A percentile compares a stretch with the other conserved stretches of the same genome.
Conservation (phyloP, 2,113 vertebrate genomes). For the Stigmatopora nigra region DNA sequence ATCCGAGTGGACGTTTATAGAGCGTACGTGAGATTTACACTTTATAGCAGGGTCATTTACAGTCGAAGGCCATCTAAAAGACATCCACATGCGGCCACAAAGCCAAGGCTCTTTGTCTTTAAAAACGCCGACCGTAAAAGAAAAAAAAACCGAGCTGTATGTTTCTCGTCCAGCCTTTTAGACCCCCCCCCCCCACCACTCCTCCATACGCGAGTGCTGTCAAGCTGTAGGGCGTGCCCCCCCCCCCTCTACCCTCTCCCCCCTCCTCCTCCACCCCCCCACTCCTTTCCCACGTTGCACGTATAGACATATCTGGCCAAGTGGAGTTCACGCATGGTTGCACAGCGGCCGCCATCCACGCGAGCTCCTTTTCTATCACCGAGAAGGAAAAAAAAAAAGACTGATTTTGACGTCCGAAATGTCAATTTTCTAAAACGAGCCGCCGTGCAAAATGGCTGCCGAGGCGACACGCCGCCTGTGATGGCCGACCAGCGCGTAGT, state of each 20-base stretch:
- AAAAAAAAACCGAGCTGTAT: constrained; percentile 53
- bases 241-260: constrained; percentile 24
- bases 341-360: constrained; percentile 20
- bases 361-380: background rate
- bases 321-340: constrained; percentile 42
- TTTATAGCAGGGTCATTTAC: background rate
- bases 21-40: background rate
- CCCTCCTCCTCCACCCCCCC: background rate
- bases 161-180: constrained; percentile 38
- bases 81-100: background rate
- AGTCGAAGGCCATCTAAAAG: background rate
- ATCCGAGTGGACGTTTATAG: background rate
- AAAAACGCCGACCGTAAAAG: constrained; percentile 34
- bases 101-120: background rate
- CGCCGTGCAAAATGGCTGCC: constrained; percentile 68
- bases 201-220: constrained; percentile 42
- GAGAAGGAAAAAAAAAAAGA: constrained; percentile 8
- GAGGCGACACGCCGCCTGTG: constrained; percentile 57
- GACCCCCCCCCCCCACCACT: constrained; percentile 24
- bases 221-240: constrained; percentile 58
- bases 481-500: constrained; percentile 65
- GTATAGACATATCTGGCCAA: constrained; percentile 36
- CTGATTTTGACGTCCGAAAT: constrained; percentile 17
- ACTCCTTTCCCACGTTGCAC: background rate
- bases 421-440: constrained; percentile 57